These are phyloP conservation scores for Sitodiplosis mosellana DNA, from an alignment of 1,140 invertebrate species.

Conservation along the genomic window DNA sequence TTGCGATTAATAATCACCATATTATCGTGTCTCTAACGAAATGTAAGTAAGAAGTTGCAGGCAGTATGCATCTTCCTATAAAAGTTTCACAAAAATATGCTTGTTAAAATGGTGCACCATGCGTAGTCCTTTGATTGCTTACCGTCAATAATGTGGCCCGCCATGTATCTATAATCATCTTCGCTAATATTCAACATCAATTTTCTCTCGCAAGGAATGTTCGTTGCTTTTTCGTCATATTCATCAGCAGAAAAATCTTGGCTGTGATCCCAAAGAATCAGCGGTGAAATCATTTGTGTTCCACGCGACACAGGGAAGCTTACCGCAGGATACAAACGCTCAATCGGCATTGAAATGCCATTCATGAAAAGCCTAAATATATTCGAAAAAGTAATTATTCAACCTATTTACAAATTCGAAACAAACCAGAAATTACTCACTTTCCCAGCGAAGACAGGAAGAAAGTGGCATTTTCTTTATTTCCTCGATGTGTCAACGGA, in stretches of 20 bases:
- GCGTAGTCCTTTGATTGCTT: conserved; percentile 5
- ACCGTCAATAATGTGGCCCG: conserved; percentile 75
- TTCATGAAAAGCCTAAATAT: conserved; percentile 25
- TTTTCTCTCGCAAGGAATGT: conserved; percentile 33
- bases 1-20: no score
- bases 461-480: conserved; percentile 48
- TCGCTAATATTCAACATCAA: conserved; percentile 40
- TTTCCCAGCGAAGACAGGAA: conserved; percentile 54
- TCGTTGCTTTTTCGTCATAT: conserved; percentile 23
- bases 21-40: conserved; percentile 72
- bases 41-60: conserved; percentile 71
- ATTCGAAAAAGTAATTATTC: background rate
- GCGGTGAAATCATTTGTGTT: conserved; percentile 55
- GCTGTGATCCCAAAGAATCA: conserved; percentile 81
- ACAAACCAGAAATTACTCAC: conserved; percentile 24
- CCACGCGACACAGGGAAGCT: conserved; percentile 60
- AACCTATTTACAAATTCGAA: background rate
- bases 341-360: conserved; percentile 26
- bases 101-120: background rate
- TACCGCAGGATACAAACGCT: conserved; percentile 39
- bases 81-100: background rate
- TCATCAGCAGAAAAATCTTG: conserved; percentile 42
- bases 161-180: conserved; percentile 54
- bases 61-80: conserved; percentile 60
- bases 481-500: conserved; percentile 56